Conservation (phyloP, 2,888 invertebrate genomes). For the Chydorus sphaericus region DNA sequence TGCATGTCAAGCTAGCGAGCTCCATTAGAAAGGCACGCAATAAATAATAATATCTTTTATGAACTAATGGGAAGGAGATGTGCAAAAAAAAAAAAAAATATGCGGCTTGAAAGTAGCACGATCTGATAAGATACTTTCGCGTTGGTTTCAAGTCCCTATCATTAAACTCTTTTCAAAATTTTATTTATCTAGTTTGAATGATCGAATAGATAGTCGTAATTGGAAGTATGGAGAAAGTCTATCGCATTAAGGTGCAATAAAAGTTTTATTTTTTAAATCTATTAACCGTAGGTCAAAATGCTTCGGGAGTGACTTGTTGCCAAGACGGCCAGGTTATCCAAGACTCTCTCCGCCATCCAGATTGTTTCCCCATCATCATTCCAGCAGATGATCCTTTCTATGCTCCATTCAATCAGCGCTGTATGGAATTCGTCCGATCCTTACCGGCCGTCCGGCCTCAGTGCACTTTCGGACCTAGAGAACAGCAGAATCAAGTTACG, state of each 20-base stretch:
- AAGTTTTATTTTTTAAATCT: neutral
- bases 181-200: too few species aligned
- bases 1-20: too few species aligned
- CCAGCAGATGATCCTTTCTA: slow-evolving; percentile 21
- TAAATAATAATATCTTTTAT: too few species aligned
- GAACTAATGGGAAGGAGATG: too few species aligned
- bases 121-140: too few species aligned
- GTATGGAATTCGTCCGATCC: slow-evolving; percentile 17
- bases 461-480: slow-evolving; percentile 14
- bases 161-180: too few species aligned
- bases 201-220: too few species aligned
- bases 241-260: neutral
- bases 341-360: slow-evolving; percentile 18
- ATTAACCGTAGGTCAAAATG: slow-evolving; percentile 5
- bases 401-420: slow-evolving; percentile 17
- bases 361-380: slow-evolving; percentile 23
- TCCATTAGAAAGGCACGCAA: too few species aligned
- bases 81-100: too few species aligned
- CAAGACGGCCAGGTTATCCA: slow-evolving; percentile 19
- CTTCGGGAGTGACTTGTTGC: slow-evolving; percentile 17
- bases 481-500: slow-evolving; percentile 56
- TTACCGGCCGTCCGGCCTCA: slow-evolving; percentile 10
- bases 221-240: too few species aligned
- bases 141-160: too few species aligned
- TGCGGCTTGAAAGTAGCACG: too few species aligned